Evolutionary conservation across 2,888 invertebrate genomes (phyloP), one percentile per base, ranked within the genome.

Genomic region (Atrina japonica): DNA sequence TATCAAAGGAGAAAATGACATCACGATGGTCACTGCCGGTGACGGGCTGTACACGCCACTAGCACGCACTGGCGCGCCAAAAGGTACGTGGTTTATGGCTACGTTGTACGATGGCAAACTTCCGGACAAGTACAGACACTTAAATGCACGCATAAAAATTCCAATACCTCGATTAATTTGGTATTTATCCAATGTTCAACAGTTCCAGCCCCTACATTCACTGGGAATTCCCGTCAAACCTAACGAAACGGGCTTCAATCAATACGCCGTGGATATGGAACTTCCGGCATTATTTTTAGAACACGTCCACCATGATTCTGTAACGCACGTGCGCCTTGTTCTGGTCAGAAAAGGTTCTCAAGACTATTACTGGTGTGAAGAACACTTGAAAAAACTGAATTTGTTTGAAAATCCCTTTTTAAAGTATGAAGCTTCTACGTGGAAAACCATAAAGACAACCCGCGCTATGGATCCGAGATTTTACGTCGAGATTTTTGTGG

Each of bases 321-420:
- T 61, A 27, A 61, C 61, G 35, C 61, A 61, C 18, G 35, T 61
- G 18, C 49, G 61, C 11, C 23, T 61, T 5, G 61, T 61, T 29
- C 43, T 61, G 49, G 61, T 61, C n/a, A 25, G 61, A 9, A 61
- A 61, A 49, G 61, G 61, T 18, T 21, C 49, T 16, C 43, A 25
- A 18, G 61, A 49, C 18, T 61, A 49, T 61, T 61, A 61, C 50
- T 61, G 61, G 61, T 61, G 61, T 43, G 61, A 61, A 16, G 61
- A 61, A 49, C 61, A 61, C 30, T 30, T 61, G 49, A 61, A 61
- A 16, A 41, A 43, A 27, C 29, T 61, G 16, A 47, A 61, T 25
- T 27, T 61, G 21, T 61, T 61, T 61, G 30, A 61, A 21, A 61
- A 61, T 25, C 61, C 50, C 2, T 49, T 61, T 35, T 23, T 61